These are phyloP conservation scores for Anolis apletophallus DNA, from an alignment of 2,797 vertebrate genomes.

Conservation along the genomic window DNA sequence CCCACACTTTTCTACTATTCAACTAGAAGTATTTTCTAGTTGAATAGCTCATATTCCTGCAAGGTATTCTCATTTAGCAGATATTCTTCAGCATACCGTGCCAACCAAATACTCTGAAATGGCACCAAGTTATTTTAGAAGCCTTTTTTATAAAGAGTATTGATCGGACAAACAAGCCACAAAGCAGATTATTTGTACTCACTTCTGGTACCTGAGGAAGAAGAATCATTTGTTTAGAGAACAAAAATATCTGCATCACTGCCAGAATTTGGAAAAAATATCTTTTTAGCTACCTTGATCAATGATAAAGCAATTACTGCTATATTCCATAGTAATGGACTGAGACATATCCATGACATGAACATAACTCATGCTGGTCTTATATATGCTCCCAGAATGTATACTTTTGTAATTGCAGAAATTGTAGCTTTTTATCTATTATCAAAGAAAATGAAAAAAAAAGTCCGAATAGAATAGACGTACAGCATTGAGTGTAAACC, in stretches of 20 bases:
- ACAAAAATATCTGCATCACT: not conserved
- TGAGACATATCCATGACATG: not conserved
- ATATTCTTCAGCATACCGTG: not conserved
- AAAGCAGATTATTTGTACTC: not conserved
- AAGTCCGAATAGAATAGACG: not conserved
- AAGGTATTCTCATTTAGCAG: conserved; percentile 3
- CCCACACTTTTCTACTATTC: too few relatives aligned
- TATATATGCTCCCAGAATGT: not conserved
- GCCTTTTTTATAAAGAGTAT: conserved; percentile 1
- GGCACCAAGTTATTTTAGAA: not conserved
- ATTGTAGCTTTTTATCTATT: not conserved
- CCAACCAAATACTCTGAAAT: conserved; percentile 23
- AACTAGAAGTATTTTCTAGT: too few relatives aligned
- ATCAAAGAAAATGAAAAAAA: too few relatives aligned
- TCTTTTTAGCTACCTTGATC: not conserved
- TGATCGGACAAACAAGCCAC: conserved; percentile 10
- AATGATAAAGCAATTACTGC: not conserved
- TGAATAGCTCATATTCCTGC: too few relatives aligned
- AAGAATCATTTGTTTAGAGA: conserved; percentile 26
- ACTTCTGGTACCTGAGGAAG: not conserved
- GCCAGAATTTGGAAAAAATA: conserved; percentile 1
- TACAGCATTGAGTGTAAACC: not conserved
- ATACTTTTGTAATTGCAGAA: not conserved
- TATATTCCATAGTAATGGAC: conserved; percentile 2
- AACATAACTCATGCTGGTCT: not conserved